Evolutionary conservation across 2,888 invertebrate species (phyloP).

Genomic region (Euclidia mi): DNA sequence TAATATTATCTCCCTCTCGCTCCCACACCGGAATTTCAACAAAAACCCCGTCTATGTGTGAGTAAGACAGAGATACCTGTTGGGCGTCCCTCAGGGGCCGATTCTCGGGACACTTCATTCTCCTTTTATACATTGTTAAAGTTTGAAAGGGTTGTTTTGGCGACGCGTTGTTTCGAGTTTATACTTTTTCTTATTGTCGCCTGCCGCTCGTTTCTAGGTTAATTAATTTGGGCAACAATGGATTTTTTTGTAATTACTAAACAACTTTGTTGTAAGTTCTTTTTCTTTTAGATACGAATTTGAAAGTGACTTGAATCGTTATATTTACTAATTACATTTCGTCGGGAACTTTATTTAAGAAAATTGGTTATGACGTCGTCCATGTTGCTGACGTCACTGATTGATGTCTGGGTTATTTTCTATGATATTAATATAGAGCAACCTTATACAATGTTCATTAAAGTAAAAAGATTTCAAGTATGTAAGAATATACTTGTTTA

Average conservation of each 20-base stretch:
- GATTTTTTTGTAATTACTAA: slow-evolving; percentile 28
- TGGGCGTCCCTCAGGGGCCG: slow-evolving; percentile 53
- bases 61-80: slow-evolving; percentile 56
- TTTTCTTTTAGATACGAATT: background rate
- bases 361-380: background rate
- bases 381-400: no score
- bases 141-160: slow-evolving; percentile 59
- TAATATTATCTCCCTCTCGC: slow-evolving; percentile 41
- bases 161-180: slow-evolving; percentile 44
- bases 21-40: slow-evolving; percentile 33
- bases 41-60: slow-evolving; percentile 29
- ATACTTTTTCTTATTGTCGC: slow-evolving; percentile 51
- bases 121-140: slow-evolving; percentile 57
- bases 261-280: slow-evolving; percentile 3
- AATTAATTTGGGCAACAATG: slow-evolving; percentile 57
- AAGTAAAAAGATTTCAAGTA: no score
- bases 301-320: slow-evolving; percentile 8
- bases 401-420: no score
- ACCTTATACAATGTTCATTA: no score
- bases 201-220: slow-evolving; percentile 47
- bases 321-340: slow-evolving; percentile 1
- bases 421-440: no score
- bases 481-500: no score
- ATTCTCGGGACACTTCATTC: slow-evolving; percentile 51
- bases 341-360: slow-evolving; percentile 2